Base-by-base conservation (phyloP, 2,888 invertebrate species). In the Diachrysia chrysitis region DNA sequence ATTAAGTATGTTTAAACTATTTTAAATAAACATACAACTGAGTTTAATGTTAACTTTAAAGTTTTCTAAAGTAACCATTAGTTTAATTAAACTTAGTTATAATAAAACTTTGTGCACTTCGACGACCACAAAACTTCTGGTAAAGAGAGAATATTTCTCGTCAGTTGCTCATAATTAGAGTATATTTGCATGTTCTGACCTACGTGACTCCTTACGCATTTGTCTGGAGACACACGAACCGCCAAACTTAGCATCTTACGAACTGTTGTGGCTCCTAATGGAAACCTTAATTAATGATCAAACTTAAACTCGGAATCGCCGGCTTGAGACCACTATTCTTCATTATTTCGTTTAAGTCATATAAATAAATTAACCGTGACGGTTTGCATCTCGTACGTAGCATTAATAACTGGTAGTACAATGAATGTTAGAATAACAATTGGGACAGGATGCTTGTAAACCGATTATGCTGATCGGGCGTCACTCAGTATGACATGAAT, bases 381-480 rank as follows among this genome's bases (percentile, higher is more conserved):
- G 85, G 79, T 84, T 82, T 69, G 73, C 78, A 79, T 87, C 85
- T 88, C 85, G 71, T 76, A 82, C 79, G 86, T 79, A 90, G 92
- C 92, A 89, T 91, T 93, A 93, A 94, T 93, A 93, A 89, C 91
- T 89, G 83, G 90, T 92, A 91, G 89, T 91, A 92, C 91, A 92
- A 90, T 89, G 87, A 79, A 85, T 78, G 90, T 93, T 92, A 92
- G 86, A 93, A 92, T 92, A 89, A 93, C 92, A 93, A 92, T 92
- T 87, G 90, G 83, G 82, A 87, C 91, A 90, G 92, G 92, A 92
- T 92, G 92, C 90, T 86, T 84, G 87, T 94, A 94, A 94, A 93
- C 92, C 93, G 94, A 94, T 94, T 95, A 94, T 85, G 87, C 78
- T 91, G 93, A 93, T 92, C 90, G 88, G 81, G 89, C 89, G 92